Base-by-base conservation (phyloP, 2,113 vertebrate species). In the Halichoerus grypus region DNA sequence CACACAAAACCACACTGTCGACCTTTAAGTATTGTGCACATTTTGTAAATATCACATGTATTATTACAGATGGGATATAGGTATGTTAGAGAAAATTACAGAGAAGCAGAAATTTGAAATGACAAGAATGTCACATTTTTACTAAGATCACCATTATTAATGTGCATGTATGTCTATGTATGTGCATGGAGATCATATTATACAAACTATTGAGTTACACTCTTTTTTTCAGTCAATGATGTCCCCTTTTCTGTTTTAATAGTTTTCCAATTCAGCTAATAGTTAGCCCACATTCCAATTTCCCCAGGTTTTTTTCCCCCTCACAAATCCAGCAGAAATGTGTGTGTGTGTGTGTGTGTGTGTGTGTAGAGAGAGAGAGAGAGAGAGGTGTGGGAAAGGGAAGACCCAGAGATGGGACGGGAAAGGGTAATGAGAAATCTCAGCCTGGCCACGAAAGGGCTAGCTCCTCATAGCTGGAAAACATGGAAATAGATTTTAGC, bases 401-500 rank as follows among this genome's bases (percentile, higher is more conserved):
- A 42, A 90, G 33, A 85, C 5, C 12, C 28, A 67, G 74, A 88
- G 51, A 76, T 84, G 16, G 19, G 21, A 39, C 4, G 33, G 81
- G 33, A 92, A 86, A 81, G 49, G 26, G 57, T 71, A 59, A 86
- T 24, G 86, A 85, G 82, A 93, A 90, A 92, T 39, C 57, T 95
- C 42, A 28, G 79, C 22, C 14, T 51, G 18, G 65, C 74, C 49
- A 79, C 72, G 49, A 61, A 61, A 95, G 2, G n/a, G 72, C 46
- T 33, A 57, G 42, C 72, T 86, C 53, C 74, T 83, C 59, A 59
- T 31, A 51, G 83, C 72, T 49, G 53, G 77, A 89, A 83, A 87
- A 77, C 42, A 72, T 7, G 42, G 83, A 33, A 69, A 51, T 26
- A 63, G 83, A 95, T 80, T 89, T 39, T 22, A 92, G 84, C 42